phyloP scores from a whole-genome alignment of 64 coral and sea anemone genomes.

The Pocillopora verrucosa region DNA sequence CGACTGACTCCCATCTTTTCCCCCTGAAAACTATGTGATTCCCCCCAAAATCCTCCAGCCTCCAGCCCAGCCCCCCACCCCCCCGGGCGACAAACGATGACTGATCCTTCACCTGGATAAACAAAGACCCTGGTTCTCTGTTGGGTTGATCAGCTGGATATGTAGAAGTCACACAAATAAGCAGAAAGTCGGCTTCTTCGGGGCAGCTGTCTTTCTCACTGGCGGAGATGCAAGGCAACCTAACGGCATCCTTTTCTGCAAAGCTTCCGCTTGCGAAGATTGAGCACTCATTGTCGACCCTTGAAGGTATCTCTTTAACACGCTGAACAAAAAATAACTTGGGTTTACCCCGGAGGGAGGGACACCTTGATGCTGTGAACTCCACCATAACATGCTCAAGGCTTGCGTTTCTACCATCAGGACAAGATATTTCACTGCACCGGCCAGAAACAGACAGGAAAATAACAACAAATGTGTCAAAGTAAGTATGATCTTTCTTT shows the following conservation, averaged over 20 bases:
- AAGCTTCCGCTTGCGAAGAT: background rate
- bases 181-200: conserved; percentile 19
- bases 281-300: background rate
- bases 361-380: background rate
- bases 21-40: too few species aligned
- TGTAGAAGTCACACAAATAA: background rate
- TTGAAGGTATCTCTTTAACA: background rate
- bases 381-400: conserved; percentile 12
- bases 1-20: too few species aligned
- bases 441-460: background rate
- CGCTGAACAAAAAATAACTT: conserved; percentile 26
- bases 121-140: background rate
- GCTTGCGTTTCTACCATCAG: conserved; percentile 1
- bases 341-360: background rate
- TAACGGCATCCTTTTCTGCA: background rate
- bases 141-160: too few species aligned
- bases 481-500: background rate
- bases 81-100: background rate
- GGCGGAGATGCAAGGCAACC: too few species aligned
- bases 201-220: background rate
- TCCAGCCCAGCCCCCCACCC: too few species aligned
- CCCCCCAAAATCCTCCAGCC: too few species aligned
- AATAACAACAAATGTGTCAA: background rate
- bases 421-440: background rate
- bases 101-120: background rate